Percentiles rank a stretch among this genome's conserved stretches.
Conservation (phyloP, 1,140 invertebrate genomes). For the Drosophila repleta region DNA sequence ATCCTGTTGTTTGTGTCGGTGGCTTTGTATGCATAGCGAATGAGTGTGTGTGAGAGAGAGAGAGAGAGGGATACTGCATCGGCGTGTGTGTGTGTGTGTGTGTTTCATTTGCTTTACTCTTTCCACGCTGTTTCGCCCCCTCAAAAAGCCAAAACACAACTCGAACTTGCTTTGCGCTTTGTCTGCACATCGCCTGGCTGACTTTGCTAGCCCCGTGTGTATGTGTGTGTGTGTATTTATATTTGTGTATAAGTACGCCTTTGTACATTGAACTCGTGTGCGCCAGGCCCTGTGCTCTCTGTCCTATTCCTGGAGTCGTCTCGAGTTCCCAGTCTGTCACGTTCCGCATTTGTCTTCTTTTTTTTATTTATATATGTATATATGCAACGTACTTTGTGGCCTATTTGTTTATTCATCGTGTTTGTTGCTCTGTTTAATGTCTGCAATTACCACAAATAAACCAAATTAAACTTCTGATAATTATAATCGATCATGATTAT, state of each 20-base stretch:
- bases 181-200: slow-evolving; percentile 60
- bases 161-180: slow-evolving; percentile 75
- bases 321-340: slow-evolving; percentile 33
- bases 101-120: slow-evolving; percentile 65
- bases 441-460: too few species aligned
- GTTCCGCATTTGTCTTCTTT: slow-evolving; percentile 12
- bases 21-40: slow-evolving; percentile 32
- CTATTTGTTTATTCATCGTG: slow-evolving; percentile 4
- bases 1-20: slow-evolving; percentile 62
- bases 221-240: slow-evolving; percentile 15
- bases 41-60: slow-evolving; percentile 11
- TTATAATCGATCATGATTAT: too few species aligned
- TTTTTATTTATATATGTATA: too few species aligned
- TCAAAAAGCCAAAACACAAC: slow-evolving; percentile 64
- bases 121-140: slow-evolving; percentile 59
- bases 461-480: background rate
- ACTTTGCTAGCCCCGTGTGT: slow-evolving; percentile 29
- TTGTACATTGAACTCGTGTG: slow-evolving; percentile 72
- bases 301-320: slow-evolving; percentile 45
- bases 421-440: background rate
- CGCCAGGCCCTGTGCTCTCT: slow-evolving; percentile 16
- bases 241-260: slow-evolving; percentile 41
- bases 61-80: too few species aligned
- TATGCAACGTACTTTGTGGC: background rate
- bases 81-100: slow-evolving; percentile 30